A percentile compares a stretch with the other conserved stretches of the same genome.
Conservation (phyloP, 2,113 vertebrate species). For the Melozone crissalis region DNA sequence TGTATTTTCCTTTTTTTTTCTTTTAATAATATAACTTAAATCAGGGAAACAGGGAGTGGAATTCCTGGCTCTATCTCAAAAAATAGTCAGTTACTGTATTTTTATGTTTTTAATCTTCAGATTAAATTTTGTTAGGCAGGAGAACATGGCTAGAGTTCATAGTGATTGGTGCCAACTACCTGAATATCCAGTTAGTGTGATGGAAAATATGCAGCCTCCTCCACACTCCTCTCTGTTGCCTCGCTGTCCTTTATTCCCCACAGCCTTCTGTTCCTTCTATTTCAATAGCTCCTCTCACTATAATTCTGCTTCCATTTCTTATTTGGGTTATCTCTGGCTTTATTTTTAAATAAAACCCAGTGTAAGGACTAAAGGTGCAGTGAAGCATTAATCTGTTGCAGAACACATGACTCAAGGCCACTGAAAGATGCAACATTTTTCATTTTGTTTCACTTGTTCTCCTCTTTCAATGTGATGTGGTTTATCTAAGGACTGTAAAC, state of each 20-base stretch:
- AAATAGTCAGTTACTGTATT: background rate
- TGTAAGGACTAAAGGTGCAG: background rate
- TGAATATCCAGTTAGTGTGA: background rate
- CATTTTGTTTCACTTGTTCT: background rate
- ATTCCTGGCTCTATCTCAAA: background rate
- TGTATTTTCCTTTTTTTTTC: background rate
- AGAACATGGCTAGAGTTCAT: background rate
- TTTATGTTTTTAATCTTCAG: background rate
- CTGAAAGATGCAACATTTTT: background rate
- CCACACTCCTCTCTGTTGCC: rapidly evolving
- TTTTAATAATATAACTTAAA: background rate
- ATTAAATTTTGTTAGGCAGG: background rate
- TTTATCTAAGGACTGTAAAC: background rate
- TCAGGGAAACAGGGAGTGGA: background rate
- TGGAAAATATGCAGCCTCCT: background rate
- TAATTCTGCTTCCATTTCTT: background rate
- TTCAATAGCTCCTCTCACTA: background rate
- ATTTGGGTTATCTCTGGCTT: background rate
- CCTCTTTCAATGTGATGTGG: background rate
- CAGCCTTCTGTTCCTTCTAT: background rate
- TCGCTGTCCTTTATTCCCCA: background rate
- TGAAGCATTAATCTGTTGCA: background rate
- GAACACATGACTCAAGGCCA: background rate
- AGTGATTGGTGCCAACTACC: background rate
- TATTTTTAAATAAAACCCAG: background rate